Evolutionary conservation across 2,797 vertebrate genomes (phyloP).

Genomic region (Siniperca undulata): DNA sequence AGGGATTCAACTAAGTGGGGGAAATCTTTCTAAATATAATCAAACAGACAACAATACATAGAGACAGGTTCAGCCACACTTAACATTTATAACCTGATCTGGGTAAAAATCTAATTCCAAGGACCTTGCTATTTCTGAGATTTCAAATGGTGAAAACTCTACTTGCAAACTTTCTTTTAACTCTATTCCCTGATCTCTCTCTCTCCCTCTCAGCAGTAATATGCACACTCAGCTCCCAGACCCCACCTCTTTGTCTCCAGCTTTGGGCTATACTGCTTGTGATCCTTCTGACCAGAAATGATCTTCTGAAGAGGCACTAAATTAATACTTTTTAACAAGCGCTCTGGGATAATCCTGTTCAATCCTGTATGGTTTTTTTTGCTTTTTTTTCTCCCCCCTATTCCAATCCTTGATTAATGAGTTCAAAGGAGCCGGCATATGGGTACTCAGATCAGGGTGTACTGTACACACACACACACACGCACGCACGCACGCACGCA

Average conservation of each 20-base stretch:
- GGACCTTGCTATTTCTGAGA: conserved; percentile 46
- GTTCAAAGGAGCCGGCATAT: conserved; percentile 79
- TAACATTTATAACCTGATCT: conserved; percentile 43
- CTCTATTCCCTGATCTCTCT: conserved; percentile 15
- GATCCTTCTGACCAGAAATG: conserved; percentile 46
- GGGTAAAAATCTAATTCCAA: conserved; percentile 32
- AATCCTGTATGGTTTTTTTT: conserved; percentile 63
- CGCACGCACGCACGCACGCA: too few relatives aligned
- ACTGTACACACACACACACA: conserved; percentile 29
- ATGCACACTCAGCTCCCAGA: conserved; percentile 47
- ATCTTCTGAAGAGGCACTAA: conserved; percentile 59
- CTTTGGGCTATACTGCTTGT: conserved; percentile 37
- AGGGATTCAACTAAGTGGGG: conserved; percentile 41
- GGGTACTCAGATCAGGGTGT: conserved; percentile 63
- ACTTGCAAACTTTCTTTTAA: conserved; percentile 5
- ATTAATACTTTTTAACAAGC: conserved; percentile 73
- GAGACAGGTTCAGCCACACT: neutral
- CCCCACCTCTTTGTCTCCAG: conserved; percentile 63
- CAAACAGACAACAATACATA: conserved; percentile 33
- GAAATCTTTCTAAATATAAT: conserved; percentile 62
- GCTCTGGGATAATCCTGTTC: conserved; percentile 68
- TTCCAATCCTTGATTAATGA: conserved; percentile 79
- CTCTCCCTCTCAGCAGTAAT: conserved; percentile 23
- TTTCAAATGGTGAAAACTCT: conserved; percentile 37
- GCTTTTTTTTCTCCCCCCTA: conserved; percentile 1